Conservation (phyloP, 2,888 invertebrate genomes). For the Nemotelus nigrinus region DNA sequence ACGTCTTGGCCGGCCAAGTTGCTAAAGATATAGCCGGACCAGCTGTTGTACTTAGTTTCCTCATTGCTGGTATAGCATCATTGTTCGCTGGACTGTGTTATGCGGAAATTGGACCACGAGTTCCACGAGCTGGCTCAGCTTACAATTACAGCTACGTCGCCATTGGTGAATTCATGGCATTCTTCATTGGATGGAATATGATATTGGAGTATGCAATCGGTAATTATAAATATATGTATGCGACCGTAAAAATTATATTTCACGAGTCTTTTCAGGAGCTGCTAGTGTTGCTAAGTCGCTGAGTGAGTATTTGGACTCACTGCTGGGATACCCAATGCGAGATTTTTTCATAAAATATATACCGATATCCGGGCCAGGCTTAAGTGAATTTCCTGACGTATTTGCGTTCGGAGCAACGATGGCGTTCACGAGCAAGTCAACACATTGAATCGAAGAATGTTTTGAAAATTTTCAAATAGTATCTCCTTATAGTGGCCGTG, state of each 20-base stretch:
- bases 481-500: constrained; percentile 68
- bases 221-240: constrained; percentile 58
- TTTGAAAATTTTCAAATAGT: constrained; percentile 11
- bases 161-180: constrained; percentile 90
- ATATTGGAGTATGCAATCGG: constrained; percentile 89
- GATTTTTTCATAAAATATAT: constrained; percentile 70
- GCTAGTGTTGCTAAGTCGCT: constrained; percentile 86
- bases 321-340: constrained; percentile 74
- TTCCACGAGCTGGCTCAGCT: constrained; percentile 91
- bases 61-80: constrained; percentile 91
- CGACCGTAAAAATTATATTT: too few relatives aligned
- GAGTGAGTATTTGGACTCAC: constrained; percentile 80
- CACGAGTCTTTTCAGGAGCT: constrained; percentile 68
- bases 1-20: constrained; percentile 87
- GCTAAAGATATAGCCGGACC: constrained; percentile 85
- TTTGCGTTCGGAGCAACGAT: constrained; percentile 79
- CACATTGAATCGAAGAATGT: background rate
- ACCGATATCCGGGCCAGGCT: constrained; percentile 73
- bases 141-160: constrained; percentile 95
- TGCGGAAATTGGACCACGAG: constrained; percentile 90
- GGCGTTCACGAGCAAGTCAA: constrained; percentile 71
- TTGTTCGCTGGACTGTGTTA: constrained; percentile 89
- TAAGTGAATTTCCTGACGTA: constrained; percentile 79
- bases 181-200: constrained; percentile 93
- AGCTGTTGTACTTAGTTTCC: constrained; percentile 84